Conservation (phyloP, 1,140 invertebrate species). For the Geopemphigus sp. region DNA sequence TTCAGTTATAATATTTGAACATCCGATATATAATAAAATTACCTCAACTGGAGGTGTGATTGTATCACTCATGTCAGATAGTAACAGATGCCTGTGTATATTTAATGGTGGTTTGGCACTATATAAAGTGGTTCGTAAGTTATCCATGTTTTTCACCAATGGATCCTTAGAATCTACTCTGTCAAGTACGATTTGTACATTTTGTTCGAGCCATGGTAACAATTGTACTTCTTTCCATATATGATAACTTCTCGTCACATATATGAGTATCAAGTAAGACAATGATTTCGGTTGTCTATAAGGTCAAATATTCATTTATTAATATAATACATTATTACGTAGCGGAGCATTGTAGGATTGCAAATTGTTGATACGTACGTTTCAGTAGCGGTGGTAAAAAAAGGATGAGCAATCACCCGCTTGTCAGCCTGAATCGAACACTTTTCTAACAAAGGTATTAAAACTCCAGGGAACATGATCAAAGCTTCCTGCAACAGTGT, state of each 20-base stretch:
- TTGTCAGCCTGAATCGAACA: slow-evolving; percentile 71
- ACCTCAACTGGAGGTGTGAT: slow-evolving; percentile 56
- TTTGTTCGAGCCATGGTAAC: slow-evolving; percentile 74
- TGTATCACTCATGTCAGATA: slow-evolving; percentile 77
- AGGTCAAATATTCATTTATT: slow-evolving; percentile 51
- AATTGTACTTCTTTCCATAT: slow-evolving; percentile 78
- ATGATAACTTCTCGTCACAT: slow-evolving; percentile 70
- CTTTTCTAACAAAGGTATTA: slow-evolving; percentile 73
- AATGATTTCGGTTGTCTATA: slow-evolving; percentile 65
- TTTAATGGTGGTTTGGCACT: slow-evolving; percentile 67
- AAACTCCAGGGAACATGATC: slow-evolving; percentile 78
- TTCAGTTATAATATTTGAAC: too few species aligned
- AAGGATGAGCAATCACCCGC: slow-evolving; percentile 60
- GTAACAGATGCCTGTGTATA: slow-evolving; percentile 74
- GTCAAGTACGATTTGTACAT: slow-evolving; percentile 66
- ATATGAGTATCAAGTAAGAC: slow-evolving; percentile 70
- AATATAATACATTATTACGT: neutral
- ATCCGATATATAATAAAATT: neutral
- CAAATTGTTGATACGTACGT: slow-evolving; percentile 52
- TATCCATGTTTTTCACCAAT: slow-evolving; percentile 63
- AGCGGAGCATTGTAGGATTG: neutral
- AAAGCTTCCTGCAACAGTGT: slow-evolving; percentile 72
- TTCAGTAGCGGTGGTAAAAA: slow-evolving; percentile 53
- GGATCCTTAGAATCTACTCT: slow-evolving; percentile 64
- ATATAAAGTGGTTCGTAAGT: slow-evolving; percentile 65